A percentile compares a stretch with the other conserved stretches of the same genome.
phyloP scores from a whole-genome alignment of 1,140 invertebrate species.

The Hycleus cichorii region DNA sequence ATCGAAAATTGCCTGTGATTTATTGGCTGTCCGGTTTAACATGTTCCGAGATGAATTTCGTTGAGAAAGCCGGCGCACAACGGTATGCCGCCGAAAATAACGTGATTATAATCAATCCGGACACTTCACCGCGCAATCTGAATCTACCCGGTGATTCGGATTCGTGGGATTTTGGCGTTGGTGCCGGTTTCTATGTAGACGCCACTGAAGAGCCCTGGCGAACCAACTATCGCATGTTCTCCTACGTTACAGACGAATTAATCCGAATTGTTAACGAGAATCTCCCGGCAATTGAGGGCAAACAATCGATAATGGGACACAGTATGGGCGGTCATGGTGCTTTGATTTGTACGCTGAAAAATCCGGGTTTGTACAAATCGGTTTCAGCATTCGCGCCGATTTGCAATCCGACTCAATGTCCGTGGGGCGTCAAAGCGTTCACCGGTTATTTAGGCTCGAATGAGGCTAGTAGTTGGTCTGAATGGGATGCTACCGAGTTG shows the following conservation, averaged over 20 bases:
- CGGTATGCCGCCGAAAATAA: constrained; percentile 71
- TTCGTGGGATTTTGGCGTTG: constrained; percentile 88
- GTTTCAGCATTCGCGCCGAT: constrained; percentile 98
- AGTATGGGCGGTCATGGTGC: constrained; percentile 98
- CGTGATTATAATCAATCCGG: constrained; percentile 83
- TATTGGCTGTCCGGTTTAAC: constrained; percentile 93
- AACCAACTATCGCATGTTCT: constrained; percentile 93
- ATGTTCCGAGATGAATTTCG: constrained; percentile 95
- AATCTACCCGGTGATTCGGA: constrained; percentile 87
- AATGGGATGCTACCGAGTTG: constrained; percentile 85
- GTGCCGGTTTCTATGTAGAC: constrained; percentile 95
- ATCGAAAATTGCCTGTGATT: constrained; percentile 70
- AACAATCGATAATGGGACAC: constrained; percentile 79
- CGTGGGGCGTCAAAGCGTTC: constrained; percentile 88
- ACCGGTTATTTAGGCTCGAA: constrained; percentile 73
- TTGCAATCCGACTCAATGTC: constrained; percentile 74
- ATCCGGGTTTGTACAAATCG: constrained; percentile 81
- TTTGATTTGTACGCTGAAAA: constrained; percentile 83
- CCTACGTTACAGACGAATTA: constrained; percentile 89
- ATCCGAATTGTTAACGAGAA: constrained; percentile 67
- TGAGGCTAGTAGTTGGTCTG: constrained; percentile 60
- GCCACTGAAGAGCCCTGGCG: constrained; percentile 88
- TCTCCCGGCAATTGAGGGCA: constrained; percentile 56
- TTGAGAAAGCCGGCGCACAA: constrained; percentile 91
- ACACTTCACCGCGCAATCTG: constrained; percentile 89